Evolutionary conservation across 2,113 vertebrate species (phyloP), one percentile per base, ranked within the genome.

Genomic region (Pampusana beccarii): DNA sequence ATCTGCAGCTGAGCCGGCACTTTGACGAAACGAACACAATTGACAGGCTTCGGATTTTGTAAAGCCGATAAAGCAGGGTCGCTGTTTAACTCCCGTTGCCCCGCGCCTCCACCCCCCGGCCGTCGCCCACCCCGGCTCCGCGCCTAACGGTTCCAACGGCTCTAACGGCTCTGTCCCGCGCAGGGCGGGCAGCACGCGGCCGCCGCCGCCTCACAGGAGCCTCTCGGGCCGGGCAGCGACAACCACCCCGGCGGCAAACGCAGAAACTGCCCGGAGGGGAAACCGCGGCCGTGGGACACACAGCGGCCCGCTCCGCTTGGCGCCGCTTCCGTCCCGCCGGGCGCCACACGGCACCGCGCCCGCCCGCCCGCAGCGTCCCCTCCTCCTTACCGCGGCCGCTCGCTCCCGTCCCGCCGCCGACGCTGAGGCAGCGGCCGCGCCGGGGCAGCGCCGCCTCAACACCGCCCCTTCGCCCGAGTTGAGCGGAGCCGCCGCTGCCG

Each of bases 1-100:
- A 18, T 1, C 51, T 7, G 61, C 66, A 4, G 65, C 65, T 8
- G 42, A 80, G 57, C 16, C 16, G 19, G 6, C 16, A 6, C 56
- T 74, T 15, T 0, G 67, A 19, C n/a, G 51, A 40, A 46, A 71
- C 0, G 36, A n/a, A 11, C 18, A 21, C 1, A 3, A 29, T 4
- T 11, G 60, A 14, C 50, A 5, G 13, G 29, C 6, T 7, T 2
- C 13, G 16, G 53, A n/a, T 64, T 61, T 54, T 11, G 8, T 2
- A 10, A 21, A 40, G 9, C 17, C 17, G 6, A 4, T 38, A 10
- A 10, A 14, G 44, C 11, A 2, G 15, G 11, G 16, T 1, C 28
- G 12, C 33, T 11, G 42, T 2, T 20, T 4, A 1, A 5, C 15
- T 4, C 17, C n/a, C 61, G 7, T 6, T 28, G 24, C 57, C 31